phyloP scores from a whole-genome alignment of 2,888 invertebrate genomes.

The Pristionchus mayeri region DNA sequence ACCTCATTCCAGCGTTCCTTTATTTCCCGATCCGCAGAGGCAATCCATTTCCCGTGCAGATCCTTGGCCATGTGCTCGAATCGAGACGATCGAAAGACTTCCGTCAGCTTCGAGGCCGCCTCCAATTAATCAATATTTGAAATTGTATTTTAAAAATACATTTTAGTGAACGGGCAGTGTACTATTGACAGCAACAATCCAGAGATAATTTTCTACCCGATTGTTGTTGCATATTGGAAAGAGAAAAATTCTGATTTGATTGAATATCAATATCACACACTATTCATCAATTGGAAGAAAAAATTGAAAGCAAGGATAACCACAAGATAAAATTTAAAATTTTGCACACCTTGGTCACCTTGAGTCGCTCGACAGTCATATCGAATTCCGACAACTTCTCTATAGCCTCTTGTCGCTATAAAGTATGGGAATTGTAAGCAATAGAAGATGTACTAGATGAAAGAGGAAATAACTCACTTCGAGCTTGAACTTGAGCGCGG shows the following conservation, averaged over 20 bases:
- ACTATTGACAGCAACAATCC: no score
- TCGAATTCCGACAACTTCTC: not conserved
- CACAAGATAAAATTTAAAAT: no score
- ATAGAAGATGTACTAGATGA: no score
- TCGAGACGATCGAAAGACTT: slow-evolving; percentile 28
- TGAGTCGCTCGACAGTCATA: slow-evolving; percentile 22
- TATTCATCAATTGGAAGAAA: not conserved
- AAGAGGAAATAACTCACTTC: slow-evolving; percentile 32
- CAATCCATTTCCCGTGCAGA: slow-evolving; percentile 14
- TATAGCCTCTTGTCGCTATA: slow-evolving; percentile 46
- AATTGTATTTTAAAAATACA: slow-evolving; percentile 1
- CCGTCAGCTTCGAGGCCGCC: slow-evolving; percentile 27
- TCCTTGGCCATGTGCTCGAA: not conserved
- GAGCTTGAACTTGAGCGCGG: slow-evolving; percentile 43
- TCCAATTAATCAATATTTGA: not conserved
- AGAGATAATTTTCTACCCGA: no score
- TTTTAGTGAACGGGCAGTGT: no score
- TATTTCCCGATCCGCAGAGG: not conserved
- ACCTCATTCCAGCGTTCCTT: slow-evolving; percentile 44
- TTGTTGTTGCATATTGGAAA: not conserved
- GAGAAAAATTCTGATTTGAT: not conserved
- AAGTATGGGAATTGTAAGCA: not conserved
- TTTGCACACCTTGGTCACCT: not conserved
- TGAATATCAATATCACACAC: not conserved
- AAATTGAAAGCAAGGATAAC: not conserved